Conservation (phyloP, 1,140 invertebrate genomes). For the Leptinotarsa undecemlineata region DNA sequence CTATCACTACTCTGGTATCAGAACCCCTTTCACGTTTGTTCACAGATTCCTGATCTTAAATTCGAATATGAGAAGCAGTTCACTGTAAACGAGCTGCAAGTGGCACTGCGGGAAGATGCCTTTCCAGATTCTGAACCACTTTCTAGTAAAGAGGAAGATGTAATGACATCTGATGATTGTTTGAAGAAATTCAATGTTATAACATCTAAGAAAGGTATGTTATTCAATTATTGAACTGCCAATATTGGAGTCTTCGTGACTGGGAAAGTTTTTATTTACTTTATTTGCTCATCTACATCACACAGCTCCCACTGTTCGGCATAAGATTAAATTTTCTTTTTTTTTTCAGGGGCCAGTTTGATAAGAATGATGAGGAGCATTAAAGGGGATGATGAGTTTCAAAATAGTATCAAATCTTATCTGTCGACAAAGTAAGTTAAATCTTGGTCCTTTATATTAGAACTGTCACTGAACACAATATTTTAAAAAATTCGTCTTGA, state of each 20-base stretch:
- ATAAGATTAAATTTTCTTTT: not conserved
- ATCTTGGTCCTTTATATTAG: not conserved
- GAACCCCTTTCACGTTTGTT: conserved; percentile 10
- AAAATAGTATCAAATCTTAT: not conserved
- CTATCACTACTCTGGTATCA: no score
- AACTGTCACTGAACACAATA: not conserved
- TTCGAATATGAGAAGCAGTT: conserved; percentile 58
- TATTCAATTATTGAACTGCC: not conserved
- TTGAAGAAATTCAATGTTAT: not conserved
- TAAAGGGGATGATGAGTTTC: not conserved
- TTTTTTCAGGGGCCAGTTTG: not conserved
- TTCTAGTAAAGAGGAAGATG: conserved; percentile 46
- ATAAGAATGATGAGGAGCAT: not conserved
- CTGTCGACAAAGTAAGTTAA: conserved; percentile 9
- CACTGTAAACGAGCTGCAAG: conserved; percentile 67
- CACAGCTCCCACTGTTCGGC: no score
- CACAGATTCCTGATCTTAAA: conserved; percentile 17
- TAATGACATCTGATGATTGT: not conserved
- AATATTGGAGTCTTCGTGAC: not conserved
- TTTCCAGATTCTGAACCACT: conserved; percentile 65
- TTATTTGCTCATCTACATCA: no score
- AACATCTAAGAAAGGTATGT: not conserved
- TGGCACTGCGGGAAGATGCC: conserved; percentile 67
- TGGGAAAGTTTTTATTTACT: no score
- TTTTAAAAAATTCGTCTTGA: not conserved